Evolutionary conservation across 2,113 vertebrate species (phyloP), one percentile per base, ranked within the genome.

Genomic region (Boleophthalmus pectinirostris): DNA sequence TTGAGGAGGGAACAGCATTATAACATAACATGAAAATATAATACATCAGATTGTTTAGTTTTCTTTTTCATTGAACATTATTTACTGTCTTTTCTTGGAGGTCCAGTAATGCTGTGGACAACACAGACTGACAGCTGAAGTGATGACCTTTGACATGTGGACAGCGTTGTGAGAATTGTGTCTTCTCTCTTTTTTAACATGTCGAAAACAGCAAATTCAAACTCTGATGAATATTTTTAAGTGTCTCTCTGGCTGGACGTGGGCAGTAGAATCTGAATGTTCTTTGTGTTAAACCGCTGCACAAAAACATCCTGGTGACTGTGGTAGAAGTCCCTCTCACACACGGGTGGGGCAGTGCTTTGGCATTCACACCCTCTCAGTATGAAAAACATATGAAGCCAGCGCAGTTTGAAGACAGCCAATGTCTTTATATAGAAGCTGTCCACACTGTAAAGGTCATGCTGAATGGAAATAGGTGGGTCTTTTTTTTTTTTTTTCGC

Each of bases 281-380:
- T 79, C 72, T 83, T 85, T 90, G 84, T 87, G 15, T 78, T 72
- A 21, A 83, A 82, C 78, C 65, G 18, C 63, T 13, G 21, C 53
- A 70, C 63, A 66, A 64, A 82, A 87, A 91, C 66, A 61, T 16
- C 61, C 47, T 78, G 78, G 84, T 76, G 71, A 82, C 49, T 88
- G 89, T 83, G 85, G 82, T 75, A 77, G 73, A 77, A 68, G 77
- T 73, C 82, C 64, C 75, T 33, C 35, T 38, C 38, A 43, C 46
- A 74, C 65, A 57, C 77, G 87, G 89, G 87, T 14, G 87, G 82
- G 83, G 87, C 78, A 76, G 66, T 57, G 15, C 83, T 76, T 76
- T 70, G 82, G 69, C 70, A 80, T 83, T 84, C 68, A 73, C 69
- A 69, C 73, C 70, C 54, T 66, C 57, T 66, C 66, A 35, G 21